Evolutionary conservation across 2,797 vertebrate genomes (phyloP).

Genomic region (Parotocinclus haroldoi): DNA sequence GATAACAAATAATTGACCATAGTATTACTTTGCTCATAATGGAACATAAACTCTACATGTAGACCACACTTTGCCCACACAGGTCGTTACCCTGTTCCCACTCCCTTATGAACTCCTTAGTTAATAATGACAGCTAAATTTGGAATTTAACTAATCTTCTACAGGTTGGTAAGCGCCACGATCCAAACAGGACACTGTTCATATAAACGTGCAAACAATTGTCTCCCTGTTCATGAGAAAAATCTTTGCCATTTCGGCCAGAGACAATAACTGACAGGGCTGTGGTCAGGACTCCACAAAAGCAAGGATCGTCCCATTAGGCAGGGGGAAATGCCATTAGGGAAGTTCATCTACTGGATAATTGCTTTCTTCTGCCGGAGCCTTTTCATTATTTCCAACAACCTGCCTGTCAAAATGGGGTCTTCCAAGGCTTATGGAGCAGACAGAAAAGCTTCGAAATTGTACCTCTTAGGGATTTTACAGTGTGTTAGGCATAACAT

Average conservation of each 20-base stretch:
- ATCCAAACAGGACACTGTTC: too few species aligned
- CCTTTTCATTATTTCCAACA: constrained; percentile 55
- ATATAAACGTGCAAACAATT: too few species aligned
- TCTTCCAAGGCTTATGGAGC: not conserved
- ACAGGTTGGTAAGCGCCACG: too few species aligned
- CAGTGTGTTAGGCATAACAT: not conserved
- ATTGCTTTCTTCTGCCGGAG: constrained; percentile 47
- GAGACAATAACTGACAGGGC: constrained; percentile 27
- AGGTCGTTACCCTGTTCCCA: too few species aligned
- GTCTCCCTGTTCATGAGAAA: too few species aligned
- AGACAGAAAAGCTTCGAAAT: not conserved
- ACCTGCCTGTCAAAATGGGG: constrained; percentile 44
- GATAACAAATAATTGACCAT: too few species aligned
- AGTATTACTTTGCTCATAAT: too few species aligned
- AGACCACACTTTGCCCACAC: too few species aligned
- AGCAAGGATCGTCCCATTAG: constrained; percentile 32
- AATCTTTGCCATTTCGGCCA: not conserved
- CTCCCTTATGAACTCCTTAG: too few species aligned
- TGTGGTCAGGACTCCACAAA: constrained; percentile 13
- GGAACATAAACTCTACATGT: too few species aligned
- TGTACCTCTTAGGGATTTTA: not conserved
- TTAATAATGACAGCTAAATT: too few species aligned
- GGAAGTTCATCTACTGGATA: constrained; percentile 41
- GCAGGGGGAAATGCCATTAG: constrained; percentile 31
- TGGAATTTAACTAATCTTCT: too few species aligned